These are phyloP conservation scores for Anoplius nigerrimus DNA, from an alignment of 2,888 invertebrate genomes.

Conservation along the genomic window DNA sequence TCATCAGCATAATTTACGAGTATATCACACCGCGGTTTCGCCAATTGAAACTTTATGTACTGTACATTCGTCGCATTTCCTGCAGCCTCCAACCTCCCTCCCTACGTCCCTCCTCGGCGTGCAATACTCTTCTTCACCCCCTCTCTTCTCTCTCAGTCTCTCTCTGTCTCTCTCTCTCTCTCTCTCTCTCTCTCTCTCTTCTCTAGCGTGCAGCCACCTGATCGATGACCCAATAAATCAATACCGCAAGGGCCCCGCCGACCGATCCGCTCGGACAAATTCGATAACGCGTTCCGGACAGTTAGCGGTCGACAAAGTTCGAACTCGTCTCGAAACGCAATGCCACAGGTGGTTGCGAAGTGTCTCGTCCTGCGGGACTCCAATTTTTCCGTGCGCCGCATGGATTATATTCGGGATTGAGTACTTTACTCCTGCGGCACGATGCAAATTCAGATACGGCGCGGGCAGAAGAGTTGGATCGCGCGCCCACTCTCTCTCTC, in stretches of 20 bases:
- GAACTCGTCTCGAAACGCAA: conserved; percentile 57
- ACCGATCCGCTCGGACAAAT: conserved; percentile 43
- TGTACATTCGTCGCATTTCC: conserved; percentile 22
- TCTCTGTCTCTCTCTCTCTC: background rate
- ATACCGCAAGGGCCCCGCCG: conserved; percentile 4
- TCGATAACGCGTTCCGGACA: conserved; percentile 51
- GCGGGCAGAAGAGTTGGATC: too few relatives aligned
- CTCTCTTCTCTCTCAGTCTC: conserved; percentile 3
- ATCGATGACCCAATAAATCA: conserved; percentile 15
- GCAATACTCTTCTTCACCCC: background rate
- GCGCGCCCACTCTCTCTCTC: too few relatives aligned
- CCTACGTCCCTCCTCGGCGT: background rate
- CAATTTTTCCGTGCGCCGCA: conserved; percentile 48
- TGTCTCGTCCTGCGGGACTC: conserved; percentile 56
- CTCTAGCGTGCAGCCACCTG: conserved; percentile 4
- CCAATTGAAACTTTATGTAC: too few relatives aligned
- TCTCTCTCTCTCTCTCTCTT: conserved; percentile 2
- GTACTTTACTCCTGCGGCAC: conserved; percentile 31
- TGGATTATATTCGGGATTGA: conserved; percentile 45
- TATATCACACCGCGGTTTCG: too few relatives aligned
- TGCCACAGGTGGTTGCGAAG: conserved; percentile 59
- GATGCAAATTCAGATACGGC: background rate
- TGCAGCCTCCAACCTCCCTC: conserved; percentile 11
- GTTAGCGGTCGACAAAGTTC: conserved; percentile 53
- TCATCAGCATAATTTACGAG: too few relatives aligned